A percentile compares a stretch with the other conserved stretches of the same genome.
Evolutionary conservation across 2,888 invertebrate species (phyloP).

Genomic region (Malthinus flaveolus): DNA sequence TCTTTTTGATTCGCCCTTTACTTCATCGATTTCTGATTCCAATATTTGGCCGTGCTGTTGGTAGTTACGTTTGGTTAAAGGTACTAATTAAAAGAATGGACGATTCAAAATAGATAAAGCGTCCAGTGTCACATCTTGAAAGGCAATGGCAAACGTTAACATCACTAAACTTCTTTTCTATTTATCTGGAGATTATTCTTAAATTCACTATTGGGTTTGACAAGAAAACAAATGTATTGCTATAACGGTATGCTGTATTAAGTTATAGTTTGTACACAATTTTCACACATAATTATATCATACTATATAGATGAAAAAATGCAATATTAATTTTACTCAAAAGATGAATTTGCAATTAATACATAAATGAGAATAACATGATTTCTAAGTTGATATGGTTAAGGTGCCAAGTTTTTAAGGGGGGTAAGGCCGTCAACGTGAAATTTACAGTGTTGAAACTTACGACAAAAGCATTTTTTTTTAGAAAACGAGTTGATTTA

Average conservation of each 20-base stretch:
- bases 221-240: constrained; percentile 16
- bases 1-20: no score
- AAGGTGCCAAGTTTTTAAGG: constrained; percentile 33
- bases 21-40: no score
- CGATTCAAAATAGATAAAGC: no score
- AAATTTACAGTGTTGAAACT: constrained; percentile 29
- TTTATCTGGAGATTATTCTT: no score
- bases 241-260: constrained; percentile 39
- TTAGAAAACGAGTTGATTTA: constrained; percentile 26
- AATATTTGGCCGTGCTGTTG: no score
- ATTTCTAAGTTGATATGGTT: constrained; percentile 40
- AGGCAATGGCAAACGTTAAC: no score
- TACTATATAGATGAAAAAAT: constrained; percentile 38
- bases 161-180: no score
- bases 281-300: constrained; percentile 38
- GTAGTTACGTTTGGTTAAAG: no score
- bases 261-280: constrained; percentile 38
- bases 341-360: constrained; percentile 27
- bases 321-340: constrained; percentile 33
- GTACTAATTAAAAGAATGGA: no score
- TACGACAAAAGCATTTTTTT: constrained; percentile 24
- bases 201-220: no score
- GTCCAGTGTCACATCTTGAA: no score
- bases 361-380: constrained; percentile 31
- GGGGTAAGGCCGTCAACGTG: constrained; percentile 37